A percentile compares a stretch with the other conserved stretches of the same genome.
Conservation (phyloP, 2,113 vertebrate species). For the Cyanocitta stelleri region DNA sequence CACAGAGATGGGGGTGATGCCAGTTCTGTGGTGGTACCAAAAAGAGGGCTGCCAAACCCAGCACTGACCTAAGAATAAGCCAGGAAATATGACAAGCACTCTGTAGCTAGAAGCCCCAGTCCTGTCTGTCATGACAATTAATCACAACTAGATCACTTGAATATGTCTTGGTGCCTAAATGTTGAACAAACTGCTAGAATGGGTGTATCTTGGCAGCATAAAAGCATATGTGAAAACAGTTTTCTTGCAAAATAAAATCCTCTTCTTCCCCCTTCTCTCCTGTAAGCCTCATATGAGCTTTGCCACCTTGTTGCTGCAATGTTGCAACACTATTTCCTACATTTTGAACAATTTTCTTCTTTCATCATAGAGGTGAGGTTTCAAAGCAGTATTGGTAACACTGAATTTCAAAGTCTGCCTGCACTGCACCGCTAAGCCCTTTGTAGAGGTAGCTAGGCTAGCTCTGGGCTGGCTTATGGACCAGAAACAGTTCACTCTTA, state of each 20-base stretch:
- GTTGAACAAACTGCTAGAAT: neutral
- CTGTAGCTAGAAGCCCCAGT: neutral
- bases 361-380: neutral
- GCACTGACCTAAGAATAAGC: neutral
- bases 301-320: neutral
- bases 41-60: neutral
- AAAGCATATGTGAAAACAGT: neutral
- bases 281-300: neutral
- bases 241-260: neutral
- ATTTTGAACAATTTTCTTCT: neutral
- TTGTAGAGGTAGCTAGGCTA: neutral
- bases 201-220: neutral
- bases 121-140: neutral
- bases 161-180: neutral
- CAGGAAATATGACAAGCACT: neutral
- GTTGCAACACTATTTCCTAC: neutral
- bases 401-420: fast-evolving
- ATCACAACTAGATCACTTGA: neutral
- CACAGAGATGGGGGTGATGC: neutral
- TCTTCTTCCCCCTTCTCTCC: neutral
- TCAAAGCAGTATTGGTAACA: neutral
- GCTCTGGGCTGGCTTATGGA: neutral
- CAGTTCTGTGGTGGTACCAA: neutral
- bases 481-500: neutral
- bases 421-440: neutral